These are phyloP conservation scores for Pseudopipra pipra DNA, from an alignment of 2,113 vertebrate genomes.

Conservation along the genomic window DNA sequence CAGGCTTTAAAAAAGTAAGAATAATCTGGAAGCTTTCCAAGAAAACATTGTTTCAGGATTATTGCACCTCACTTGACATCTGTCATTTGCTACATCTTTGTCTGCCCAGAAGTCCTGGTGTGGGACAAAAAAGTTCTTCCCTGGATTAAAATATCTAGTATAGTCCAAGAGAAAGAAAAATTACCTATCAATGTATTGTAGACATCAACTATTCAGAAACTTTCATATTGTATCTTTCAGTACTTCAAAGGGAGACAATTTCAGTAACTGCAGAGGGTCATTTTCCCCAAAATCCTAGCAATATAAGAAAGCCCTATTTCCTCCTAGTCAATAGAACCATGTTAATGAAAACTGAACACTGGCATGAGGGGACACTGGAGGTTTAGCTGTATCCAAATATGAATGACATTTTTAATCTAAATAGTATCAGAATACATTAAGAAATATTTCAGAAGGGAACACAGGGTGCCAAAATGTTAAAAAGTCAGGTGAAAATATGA, in stretches of 20 bases:
- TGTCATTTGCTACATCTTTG: not conserved
- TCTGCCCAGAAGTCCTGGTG: not conserved
- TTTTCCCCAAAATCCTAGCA: not conserved
- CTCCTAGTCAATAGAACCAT: not conserved
- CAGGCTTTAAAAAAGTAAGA: not conserved
- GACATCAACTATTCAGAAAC: not conserved
- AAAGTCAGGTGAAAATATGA: conserved; percentile 7
- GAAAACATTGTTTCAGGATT: not conserved
- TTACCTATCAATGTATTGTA: not conserved
- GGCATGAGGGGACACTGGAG: not conserved
- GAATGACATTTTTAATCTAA: conserved; percentile 52
- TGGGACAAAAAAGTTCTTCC: not conserved
- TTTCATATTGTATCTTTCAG: not conserved
- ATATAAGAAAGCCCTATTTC: not conserved
- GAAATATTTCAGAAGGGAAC: conserved; percentile 3
- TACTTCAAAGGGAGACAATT: not conserved
- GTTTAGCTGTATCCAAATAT: not conserved
- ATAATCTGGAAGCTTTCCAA: not conserved
- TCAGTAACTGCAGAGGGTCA: not conserved
- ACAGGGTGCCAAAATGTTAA: not conserved
- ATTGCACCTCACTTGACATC: not conserved
- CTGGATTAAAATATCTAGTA: not conserved
- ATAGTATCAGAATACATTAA: conserved; percentile 23
- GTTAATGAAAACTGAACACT: not conserved
- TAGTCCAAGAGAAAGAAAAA: not conserved